A percentile compares a stretch with the other conserved stretches of the same genome.
Conservation (phyloP, 2,888 invertebrate genomes). For the Himalopsyche japonica region DNA sequence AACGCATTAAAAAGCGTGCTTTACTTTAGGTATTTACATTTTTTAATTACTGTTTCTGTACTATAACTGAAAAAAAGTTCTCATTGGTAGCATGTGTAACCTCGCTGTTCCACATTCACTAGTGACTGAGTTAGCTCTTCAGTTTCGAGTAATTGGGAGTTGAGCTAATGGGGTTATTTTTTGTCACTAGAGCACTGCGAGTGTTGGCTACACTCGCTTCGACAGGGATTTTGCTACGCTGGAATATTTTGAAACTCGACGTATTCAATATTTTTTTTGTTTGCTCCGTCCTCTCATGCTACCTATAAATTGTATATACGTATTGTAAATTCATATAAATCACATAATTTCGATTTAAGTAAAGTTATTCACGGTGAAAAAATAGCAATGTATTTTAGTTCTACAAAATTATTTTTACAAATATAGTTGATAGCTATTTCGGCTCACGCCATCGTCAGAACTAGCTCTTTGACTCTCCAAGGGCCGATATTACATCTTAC, state of each 20-base stretch:
- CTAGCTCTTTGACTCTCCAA: too few relatives aligned
- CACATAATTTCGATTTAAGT: too few relatives aligned
- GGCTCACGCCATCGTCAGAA: too few relatives aligned
- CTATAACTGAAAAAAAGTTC: not conserved
- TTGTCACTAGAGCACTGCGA: not conserved
- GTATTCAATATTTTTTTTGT: too few relatives aligned
- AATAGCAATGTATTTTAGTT: too few relatives aligned
- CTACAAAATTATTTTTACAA: too few relatives aligned
- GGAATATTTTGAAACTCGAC: not conserved
- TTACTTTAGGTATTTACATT: not conserved
- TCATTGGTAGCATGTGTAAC: not conserved
- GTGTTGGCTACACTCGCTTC: not conserved
- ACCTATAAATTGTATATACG: too few relatives aligned
- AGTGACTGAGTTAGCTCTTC: not conserved
- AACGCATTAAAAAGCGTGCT: not conserved
- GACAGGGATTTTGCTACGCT: not conserved
- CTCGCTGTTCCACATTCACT: not conserved
- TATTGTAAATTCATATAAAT: too few relatives aligned
- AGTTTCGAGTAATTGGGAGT: conserved; percentile 17
- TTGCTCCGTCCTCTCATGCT: too few relatives aligned
- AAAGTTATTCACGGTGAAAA: too few relatives aligned
- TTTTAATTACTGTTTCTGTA: not conserved
- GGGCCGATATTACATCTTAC: too few relatives aligned
- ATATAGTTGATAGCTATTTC: too few relatives aligned
- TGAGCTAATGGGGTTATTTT: conserved; percentile 29